Evolutionary conservation across 2,888 invertebrate genomes (phyloP).

Genomic region (Lochmaea capreae): DNA sequence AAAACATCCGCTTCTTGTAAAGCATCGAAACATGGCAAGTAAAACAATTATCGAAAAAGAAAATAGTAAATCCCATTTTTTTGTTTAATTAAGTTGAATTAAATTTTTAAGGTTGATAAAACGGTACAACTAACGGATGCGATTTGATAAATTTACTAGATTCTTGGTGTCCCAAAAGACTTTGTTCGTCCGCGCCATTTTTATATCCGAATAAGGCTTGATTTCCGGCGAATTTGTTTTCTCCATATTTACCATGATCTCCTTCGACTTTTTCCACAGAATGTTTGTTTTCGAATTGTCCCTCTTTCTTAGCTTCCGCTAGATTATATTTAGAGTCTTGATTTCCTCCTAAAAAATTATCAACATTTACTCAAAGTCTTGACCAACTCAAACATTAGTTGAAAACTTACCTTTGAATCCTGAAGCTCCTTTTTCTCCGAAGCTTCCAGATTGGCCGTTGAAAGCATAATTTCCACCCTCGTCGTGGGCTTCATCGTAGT

Average conservation of each 20-base stretch:
- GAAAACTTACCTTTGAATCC: slow-evolving; percentile 64
- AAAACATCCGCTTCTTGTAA: not conserved
- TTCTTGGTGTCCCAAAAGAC: slow-evolving; percentile 73
- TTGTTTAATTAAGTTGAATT: slow-evolving; percentile 1
- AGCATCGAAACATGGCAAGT: slow-evolving; percentile 2
- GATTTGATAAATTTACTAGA: slow-evolving; percentile 69
- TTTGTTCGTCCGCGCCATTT: slow-evolving; percentile 73
- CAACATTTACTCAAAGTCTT: not conserved
- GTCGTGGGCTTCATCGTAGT: slow-evolving; percentile 74
- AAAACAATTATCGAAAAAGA: not conserved
- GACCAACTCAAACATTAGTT: not conserved
- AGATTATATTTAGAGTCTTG: slow-evolving; percentile 71
- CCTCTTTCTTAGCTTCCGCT: slow-evolving; percentile 71
- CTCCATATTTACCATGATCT: slow-evolving; percentile 72
- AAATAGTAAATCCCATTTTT: not conserved
- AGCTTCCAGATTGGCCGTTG: slow-evolving; percentile 70
- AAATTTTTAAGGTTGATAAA: slow-evolving; percentile 49
- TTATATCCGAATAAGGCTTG: slow-evolving; percentile 71
- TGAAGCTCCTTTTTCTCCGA: slow-evolving; percentile 71
- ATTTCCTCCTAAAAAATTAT: slow-evolving; percentile 66
- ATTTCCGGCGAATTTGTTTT: slow-evolving; percentile 71
- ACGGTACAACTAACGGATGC: slow-evolving; percentile 70
- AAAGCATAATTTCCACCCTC: slow-evolving; percentile 71
- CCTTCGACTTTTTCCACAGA: slow-evolving; percentile 71
- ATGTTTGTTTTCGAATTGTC: slow-evolving; percentile 70